These are phyloP conservation scores for Capreolus pygargus DNA, from an alignment of 2,113 vertebrate genomes.

Conservation along the genomic window DNA sequence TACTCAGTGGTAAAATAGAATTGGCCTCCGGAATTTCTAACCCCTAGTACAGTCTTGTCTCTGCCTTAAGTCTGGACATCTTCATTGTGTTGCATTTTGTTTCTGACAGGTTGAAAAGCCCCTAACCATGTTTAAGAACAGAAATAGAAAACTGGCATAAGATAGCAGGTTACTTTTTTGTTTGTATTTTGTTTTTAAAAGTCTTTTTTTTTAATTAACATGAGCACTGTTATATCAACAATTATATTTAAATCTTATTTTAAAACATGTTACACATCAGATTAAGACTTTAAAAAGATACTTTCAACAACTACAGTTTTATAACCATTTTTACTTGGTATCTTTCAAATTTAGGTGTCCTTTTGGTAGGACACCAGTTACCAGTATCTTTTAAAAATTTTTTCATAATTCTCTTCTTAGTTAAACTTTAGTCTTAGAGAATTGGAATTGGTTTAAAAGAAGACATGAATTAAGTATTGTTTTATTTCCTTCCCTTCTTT, in stretches of 20 bases:
- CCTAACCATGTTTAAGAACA: background rate
- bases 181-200: background rate
- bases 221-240: background rate
- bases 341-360: background rate
- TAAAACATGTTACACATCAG: background rate
- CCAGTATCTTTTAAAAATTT: slow-evolving; percentile 51
- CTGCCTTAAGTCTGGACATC: background rate
- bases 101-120: background rate
- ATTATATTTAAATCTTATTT: slow-evolving; percentile 25
- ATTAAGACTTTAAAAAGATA: background rate
- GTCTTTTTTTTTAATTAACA: background rate
- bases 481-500: slow-evolving; percentile 56
- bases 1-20: background rate
- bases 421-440: slow-evolving; percentile 24
- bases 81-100: background rate
- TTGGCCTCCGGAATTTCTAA: background rate
- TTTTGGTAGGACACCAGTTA: slow-evolving; percentile 48
- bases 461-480: slow-evolving; percentile 28
- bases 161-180: background rate
- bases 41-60: background rate
- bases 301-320: background rate
- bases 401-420: slow-evolving; percentile 52
- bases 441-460: slow-evolving; percentile 60
- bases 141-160: background rate
- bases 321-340: background rate